Evolutionary conservation across 35 echinoderm and acorn worm species (phyloP).

Genomic region (Eucidaris tribuloides): DNA sequence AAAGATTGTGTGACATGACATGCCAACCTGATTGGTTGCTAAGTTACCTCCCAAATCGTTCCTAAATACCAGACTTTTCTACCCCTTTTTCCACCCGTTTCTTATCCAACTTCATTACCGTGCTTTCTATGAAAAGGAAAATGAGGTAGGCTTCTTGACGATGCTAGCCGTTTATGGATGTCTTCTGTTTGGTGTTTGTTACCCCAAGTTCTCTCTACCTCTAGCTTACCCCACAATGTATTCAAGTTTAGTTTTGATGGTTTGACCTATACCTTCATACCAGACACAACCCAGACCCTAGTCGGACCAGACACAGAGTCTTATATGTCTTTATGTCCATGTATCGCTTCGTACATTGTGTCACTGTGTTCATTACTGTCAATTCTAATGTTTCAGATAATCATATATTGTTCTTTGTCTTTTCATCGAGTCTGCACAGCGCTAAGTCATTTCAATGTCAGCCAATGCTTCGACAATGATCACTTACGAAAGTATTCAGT

Average conservation of each 20-base stretch:
- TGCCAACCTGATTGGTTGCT: background rate
- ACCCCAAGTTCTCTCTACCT: background rate
- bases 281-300: conserved; percentile 32
- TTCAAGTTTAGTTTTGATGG: conserved; percentile 1
- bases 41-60: background rate
- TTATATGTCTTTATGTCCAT: no score
- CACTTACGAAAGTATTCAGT: no score
- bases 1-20: conserved; percentile 29
- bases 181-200: background rate
- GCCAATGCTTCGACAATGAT: no score
- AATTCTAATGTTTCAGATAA: no score
- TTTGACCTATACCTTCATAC: background rate
- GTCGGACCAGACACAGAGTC: conserved; percentile 31
- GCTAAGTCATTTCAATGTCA: no score
- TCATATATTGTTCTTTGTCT: no score
- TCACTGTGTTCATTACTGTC: no score
- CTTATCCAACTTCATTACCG: background rate
- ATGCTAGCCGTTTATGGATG: background rate
- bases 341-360: no score
- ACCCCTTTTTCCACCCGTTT: background rate
- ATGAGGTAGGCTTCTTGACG: background rate
- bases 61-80: background rate
- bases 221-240: background rate
- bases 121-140: background rate
- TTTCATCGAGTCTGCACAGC: no score